These are phyloP conservation scores for Tetramorium simillimum DNA, from an alignment of 1,140 invertebrate species.

Conservation along the genomic window DNA sequence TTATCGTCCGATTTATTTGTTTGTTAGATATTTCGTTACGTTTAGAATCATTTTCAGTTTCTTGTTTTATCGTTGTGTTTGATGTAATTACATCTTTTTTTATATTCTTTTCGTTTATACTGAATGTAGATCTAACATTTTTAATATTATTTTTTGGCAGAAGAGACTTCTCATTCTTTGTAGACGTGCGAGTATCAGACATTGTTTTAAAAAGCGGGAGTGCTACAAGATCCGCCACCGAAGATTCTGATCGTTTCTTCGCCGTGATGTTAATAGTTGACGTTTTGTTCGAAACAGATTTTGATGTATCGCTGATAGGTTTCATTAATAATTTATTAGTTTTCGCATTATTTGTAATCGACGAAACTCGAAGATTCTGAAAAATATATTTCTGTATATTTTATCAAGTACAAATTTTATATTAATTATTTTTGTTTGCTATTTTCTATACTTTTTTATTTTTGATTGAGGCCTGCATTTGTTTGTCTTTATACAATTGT, in stretches of 20 bases:
- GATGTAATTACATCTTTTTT: not conserved
- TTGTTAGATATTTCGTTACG: not conserved
- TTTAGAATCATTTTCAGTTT: not conserved
- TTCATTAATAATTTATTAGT: not conserved
- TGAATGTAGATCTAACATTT: not conserved
- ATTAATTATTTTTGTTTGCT: not conserved
- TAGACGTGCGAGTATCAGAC: not conserved
- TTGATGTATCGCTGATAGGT: not conserved
- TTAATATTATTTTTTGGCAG: not conserved
- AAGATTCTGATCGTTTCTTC: not conserved
- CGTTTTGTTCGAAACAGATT: not conserved
- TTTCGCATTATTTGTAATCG: not conserved
- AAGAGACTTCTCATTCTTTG: not conserved
- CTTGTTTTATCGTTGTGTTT: conserved; percentile 1
- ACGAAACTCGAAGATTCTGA: conserved; percentile 15
- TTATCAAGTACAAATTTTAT: conserved; percentile 13
- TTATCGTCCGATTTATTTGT: not conserved
- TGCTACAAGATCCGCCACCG: not conserved
- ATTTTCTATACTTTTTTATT: conserved; percentile 39
- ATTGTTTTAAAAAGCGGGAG: not conserved
- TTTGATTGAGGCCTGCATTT: conserved; percentile 44
- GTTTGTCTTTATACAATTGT: conserved; percentile 67
- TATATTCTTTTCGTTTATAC: not conserved
- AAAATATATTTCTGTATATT: not conserved
- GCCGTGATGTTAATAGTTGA: not conserved